Evolutionary conservation across 2,113 vertebrate genomes (phyloP).

Genomic region (Archocentrus centrarchus): DNA sequence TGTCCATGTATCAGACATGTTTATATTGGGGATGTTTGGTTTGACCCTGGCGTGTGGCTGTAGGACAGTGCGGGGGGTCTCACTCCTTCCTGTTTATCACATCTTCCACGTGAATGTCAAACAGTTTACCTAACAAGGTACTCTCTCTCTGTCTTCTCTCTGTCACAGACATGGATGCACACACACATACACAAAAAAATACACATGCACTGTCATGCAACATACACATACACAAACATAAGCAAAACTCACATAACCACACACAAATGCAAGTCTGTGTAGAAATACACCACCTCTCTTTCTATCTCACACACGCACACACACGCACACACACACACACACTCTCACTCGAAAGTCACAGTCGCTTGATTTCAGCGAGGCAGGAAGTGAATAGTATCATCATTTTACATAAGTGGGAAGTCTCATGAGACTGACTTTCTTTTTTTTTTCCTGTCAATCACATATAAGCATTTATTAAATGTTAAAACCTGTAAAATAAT

Average conservation of each 20-base stretch:
- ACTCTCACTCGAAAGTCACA: not conserved
- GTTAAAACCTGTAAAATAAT: too few relatives aligned
- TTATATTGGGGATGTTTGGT: conserved; percentile 73
- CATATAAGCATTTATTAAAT: too few relatives aligned
- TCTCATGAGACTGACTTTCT: conserved; percentile 25
- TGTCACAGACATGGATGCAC: conserved; percentile 34
- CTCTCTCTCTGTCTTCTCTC: conserved; percentile 66
- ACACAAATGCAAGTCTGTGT: not conserved
- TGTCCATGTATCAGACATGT: conserved; percentile 68
- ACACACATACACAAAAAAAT: conserved; percentile 7
- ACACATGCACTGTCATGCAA: not conserved
- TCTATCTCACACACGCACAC: not conserved
- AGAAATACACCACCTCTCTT: conserved; percentile 44
- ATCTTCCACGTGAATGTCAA: conserved; percentile 76
- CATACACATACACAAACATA: conserved; percentile 2
- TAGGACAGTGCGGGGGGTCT: conserved; percentile 69
- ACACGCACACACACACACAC: too few relatives aligned
- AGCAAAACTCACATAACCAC: not conserved
- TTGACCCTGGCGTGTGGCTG: conserved; percentile 74
- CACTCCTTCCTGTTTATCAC: conserved; percentile 79
- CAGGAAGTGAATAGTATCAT: conserved; percentile 49
- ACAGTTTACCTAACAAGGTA: conserved; percentile 81
- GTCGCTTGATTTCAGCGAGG: conserved; percentile 23
- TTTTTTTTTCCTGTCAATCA: not conserved
- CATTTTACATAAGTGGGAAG: conserved; percentile 31